Evolutionary conservation across 35 echinoderm and acorn worm genomes (phyloP), one percentile per base, ranked within the genome.

Genomic region (Acanthaster planci): DNA sequence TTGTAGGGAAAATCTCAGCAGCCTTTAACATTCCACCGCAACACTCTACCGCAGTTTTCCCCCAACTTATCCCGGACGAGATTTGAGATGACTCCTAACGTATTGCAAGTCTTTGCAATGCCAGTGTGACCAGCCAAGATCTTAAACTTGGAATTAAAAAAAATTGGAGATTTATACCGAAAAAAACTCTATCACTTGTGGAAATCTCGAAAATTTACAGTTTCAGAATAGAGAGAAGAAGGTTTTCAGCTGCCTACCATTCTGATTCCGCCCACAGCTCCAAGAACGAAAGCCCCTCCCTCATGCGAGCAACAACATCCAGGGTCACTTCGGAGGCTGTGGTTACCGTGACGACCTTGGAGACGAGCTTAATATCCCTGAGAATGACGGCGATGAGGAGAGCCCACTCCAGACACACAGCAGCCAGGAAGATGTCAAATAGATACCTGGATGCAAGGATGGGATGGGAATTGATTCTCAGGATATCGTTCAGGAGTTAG

Each of bases 221-320:
- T 78, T 34, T 37, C 18, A 78, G 19, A 78, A 34, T 81, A 1
- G 7, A 52, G 40, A 18, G 27, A 54, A 1, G 8, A 52, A 60
- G n/a, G n/a, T n/a, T n/a, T n/a, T n/a, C n/a, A 39, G 29, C 5
- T 10, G 16, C 95, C 90, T 75, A 99, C 96, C 96, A 99, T 83
- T 99, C 92, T 22, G 96, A 88, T 37, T 91, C 87, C 31, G 88
- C 92, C 96, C 96, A 99, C 17, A 99, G 77, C 78, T 94, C 96
- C 16, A 99, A 67, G 55, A 85, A 93, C 21, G 92, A 91, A 4
- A 99, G 68, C 22, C 91, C 92, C 55, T 99, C 96, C 56, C 92
- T 94, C 96, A 99, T 99, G 32, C 96, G 53, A 0, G 88, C 89
- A 55, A 99, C 84, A 55, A 94, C 82, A 67, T 99, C 96, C 38